A percentile compares a stretch with the other conserved stretches of the same genome.
Evolutionary conservation across 2,113 vertebrate genomes (phyloP).

Genomic region (Esox niger): DNA sequence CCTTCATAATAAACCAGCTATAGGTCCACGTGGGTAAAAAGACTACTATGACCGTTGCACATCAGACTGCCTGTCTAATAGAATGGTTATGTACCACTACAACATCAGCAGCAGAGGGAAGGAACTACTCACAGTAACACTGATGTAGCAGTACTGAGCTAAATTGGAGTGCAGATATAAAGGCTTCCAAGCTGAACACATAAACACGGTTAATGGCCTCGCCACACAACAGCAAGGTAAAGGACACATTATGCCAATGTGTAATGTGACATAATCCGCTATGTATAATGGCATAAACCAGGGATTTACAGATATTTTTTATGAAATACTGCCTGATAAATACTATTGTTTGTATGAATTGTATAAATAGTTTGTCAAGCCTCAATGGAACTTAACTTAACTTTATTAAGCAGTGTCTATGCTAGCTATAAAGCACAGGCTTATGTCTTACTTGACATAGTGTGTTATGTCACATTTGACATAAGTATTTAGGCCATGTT

Average conservation of each 20-base stretch:
- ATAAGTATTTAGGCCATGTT: too few relatives aligned
- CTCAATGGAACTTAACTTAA: too few relatives aligned
- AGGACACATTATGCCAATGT: too few relatives aligned
- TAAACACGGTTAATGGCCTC: background rate
- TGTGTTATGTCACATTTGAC: too few relatives aligned
- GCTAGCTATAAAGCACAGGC: too few relatives aligned
- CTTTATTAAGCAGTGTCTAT: too few relatives aligned
- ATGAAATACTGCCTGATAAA: constrained; percentile 10
- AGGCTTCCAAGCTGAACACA: constrained; percentile 16
- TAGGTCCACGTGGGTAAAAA: background rate
- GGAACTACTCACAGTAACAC: background rate
- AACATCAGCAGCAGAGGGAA: background rate
- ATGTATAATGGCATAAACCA: too few relatives aligned
- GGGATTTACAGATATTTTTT: too few relatives aligned
- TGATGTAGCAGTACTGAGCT: background rate
- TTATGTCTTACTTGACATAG: too few relatives aligned
- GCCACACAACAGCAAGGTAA: background rate
- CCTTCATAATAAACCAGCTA: background rate
- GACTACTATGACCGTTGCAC: constrained; percentile 8
- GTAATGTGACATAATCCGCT: too few relatives aligned
- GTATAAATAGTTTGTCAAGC: too few relatives aligned
- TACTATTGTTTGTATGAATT: constrained; percentile 5
- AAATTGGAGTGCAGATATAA: constrained; percentile 6
- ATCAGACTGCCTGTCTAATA: background rate
- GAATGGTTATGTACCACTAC: constrained; percentile 16